Percentiles rank a stretch among this genome's conserved stretches.
Conservation (phyloP, 2,888 invertebrate genomes). For the Limnephilus auricula region DNA sequence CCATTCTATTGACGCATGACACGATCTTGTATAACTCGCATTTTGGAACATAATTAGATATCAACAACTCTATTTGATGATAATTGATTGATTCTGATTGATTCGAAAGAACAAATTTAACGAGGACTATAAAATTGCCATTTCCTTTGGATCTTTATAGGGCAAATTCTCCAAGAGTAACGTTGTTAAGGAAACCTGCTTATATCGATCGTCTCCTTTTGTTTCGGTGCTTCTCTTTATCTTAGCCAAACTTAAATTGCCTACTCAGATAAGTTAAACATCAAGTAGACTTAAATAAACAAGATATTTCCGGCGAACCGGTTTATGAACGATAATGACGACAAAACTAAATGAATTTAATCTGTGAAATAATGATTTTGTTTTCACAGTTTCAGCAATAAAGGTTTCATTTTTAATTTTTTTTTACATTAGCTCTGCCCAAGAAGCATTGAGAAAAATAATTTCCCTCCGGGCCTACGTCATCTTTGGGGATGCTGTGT, state of each 20-base stretch:
- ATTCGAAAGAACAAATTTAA: background rate
- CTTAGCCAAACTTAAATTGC: background rate
- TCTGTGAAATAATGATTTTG: background rate
- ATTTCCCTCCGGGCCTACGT: too few relatives aligned
- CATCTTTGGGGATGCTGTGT: too few relatives aligned
- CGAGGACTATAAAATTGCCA: background rate
- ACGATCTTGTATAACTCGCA: too few relatives aligned
- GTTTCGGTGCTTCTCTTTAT: background rate
- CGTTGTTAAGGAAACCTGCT: background rate
- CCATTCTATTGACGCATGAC: too few relatives aligned
- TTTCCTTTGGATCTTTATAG: background rate
- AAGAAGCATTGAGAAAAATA: too few relatives aligned
- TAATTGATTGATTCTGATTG: slow-evolving; percentile 8
- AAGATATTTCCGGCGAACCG: background rate
- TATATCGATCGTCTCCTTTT: background rate
- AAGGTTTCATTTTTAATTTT: too few relatives aligned
- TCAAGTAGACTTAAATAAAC: background rate
- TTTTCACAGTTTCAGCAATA: background rate
- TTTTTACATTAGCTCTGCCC: too few relatives aligned
- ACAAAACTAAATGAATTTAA: background rate
- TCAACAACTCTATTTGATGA: background rate
- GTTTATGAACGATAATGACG: background rate
- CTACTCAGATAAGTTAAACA: background rate
- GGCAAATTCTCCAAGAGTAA: background rate
- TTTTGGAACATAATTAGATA: too few relatives aligned